These are phyloP conservation scores for Ibycter americanus DNA, from an alignment of 2,797 vertebrate species.

Conservation along the genomic window DNA sequence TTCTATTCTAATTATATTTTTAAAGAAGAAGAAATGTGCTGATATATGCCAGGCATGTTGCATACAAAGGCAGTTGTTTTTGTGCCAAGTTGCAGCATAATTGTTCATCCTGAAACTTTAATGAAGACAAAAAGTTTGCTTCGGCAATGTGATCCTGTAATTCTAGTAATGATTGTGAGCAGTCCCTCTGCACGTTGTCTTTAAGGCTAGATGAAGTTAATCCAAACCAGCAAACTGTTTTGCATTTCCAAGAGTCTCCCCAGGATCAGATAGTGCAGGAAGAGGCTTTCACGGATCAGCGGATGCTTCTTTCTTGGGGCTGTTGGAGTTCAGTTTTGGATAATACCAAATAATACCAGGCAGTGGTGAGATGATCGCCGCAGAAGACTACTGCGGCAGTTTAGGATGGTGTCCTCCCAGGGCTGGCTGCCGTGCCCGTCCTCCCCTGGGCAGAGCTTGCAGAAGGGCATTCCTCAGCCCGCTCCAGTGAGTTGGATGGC, in stretches of 20 bases:
- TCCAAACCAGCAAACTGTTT: not conserved
- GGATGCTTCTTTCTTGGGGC: not conserved
- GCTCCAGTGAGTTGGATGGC: accelerated
- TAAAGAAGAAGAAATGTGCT: not conserved
- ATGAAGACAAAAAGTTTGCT: not conserved
- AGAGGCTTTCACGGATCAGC: not conserved
- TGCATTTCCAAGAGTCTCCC: not conserved
- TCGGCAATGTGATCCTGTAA: not conserved
- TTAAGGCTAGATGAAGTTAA: not conserved
- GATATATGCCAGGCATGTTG: not conserved
- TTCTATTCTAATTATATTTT: not conserved
- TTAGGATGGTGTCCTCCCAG: not conserved
- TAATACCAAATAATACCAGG: not conserved
- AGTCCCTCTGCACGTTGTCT: not conserved
- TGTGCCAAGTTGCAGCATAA: slow-evolving; percentile 6
- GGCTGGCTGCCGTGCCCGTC: not conserved
- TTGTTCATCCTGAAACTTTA: slow-evolving; percentile 26
- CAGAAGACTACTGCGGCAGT: not conserved
- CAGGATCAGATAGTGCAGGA: not conserved
- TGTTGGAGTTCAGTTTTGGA: not conserved
- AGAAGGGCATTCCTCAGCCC: not conserved
- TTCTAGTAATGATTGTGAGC: not conserved
- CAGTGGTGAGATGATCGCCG: not conserved
- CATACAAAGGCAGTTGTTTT: slow-evolving; percentile 1
- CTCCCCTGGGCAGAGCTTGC: not conserved